Evolutionary conservation across 1,140 invertebrate species (phyloP).

Genomic region (Geopemphigus sp.): DNA sequence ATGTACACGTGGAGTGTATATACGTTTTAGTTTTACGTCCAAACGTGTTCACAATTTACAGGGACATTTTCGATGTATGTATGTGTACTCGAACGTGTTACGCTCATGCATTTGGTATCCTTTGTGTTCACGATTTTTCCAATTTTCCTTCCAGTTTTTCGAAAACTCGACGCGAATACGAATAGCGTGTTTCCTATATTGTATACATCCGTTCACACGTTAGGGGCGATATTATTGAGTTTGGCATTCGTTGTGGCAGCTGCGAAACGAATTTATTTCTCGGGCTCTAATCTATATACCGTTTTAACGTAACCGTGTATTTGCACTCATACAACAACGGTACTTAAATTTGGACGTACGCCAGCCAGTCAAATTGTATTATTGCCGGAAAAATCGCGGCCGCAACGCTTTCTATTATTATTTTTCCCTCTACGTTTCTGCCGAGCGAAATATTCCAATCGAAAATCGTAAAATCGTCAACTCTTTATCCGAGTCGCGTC

Average conservation of each 20-base stretch:
- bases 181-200: not conserved
- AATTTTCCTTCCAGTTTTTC: not conserved
- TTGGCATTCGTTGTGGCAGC: not conserved
- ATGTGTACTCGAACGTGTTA: too few species aligned
- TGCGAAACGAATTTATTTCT: not conserved
- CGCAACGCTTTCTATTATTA: not conserved
- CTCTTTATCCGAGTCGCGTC: too few species aligned
- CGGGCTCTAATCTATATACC: not conserved
- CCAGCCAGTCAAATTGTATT: not conserved
- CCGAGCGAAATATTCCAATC: not conserved
- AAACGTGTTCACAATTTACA: too few species aligned
- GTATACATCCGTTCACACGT: not conserved
- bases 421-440: not conserved
- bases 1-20: too few species aligned
- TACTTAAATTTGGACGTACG: not conserved
- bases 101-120: too few species aligned
- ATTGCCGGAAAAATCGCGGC: not conserved
- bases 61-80: too few species aligned
- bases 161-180: too few species aligned
- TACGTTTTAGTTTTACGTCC: too few species aligned
- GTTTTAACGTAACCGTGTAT: not conserved
- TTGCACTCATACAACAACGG: too few species aligned
- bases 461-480: not conserved
- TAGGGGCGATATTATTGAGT: not conserved
- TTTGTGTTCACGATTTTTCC: not conserved